phyloP scores from a whole-genome alignment of 1,140 invertebrate species.

The Anoplolepis gracilipes region DNA sequence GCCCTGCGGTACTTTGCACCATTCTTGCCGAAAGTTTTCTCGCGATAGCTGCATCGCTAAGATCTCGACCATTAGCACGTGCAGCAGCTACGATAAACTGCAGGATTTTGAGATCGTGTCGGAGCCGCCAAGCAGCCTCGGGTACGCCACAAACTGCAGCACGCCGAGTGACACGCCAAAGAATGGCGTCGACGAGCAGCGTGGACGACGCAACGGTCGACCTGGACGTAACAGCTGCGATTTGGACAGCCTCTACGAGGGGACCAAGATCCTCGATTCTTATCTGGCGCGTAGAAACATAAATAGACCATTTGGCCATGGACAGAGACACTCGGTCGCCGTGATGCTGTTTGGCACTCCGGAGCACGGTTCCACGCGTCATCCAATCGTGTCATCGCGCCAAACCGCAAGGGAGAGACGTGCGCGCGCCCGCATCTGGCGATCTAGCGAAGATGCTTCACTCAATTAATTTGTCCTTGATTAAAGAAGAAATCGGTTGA shows the following conservation, averaged over 20 bases:
- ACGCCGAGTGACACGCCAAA: conserved; percentile 55
- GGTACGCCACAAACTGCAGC: conserved; percentile 47
- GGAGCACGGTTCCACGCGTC: conserved; percentile 56
- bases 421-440: conserved; percentile 66
- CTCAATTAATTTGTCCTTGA: conserved; percentile 56
- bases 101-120: conserved; percentile 73
- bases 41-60: conserved; percentile 75
- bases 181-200: not conserved
- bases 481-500: not conserved
- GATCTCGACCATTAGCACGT: conserved; percentile 69
- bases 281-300: conserved; percentile 69
- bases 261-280: conserved; percentile 78
- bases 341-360: conserved; percentile 78
- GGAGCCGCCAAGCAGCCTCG: conserved; percentile 73
- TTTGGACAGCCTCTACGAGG: conserved; percentile 78
- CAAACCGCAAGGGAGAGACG: conserved; percentile 24
- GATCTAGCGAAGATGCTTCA: conserved; percentile 71
- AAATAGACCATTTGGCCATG: not conserved
- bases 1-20: conserved; percentile 60
- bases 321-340: conserved; percentile 59
- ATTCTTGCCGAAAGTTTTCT: conserved; percentile 70
- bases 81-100: conserved; percentile 76
- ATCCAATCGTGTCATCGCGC: conserved; percentile 6
- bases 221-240: conserved; percentile 72
- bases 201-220: not conserved